Evolutionary conservation across 2,113 vertebrate species (phyloP).

Genomic region (Onychostruthus taczanowskii): DNA sequence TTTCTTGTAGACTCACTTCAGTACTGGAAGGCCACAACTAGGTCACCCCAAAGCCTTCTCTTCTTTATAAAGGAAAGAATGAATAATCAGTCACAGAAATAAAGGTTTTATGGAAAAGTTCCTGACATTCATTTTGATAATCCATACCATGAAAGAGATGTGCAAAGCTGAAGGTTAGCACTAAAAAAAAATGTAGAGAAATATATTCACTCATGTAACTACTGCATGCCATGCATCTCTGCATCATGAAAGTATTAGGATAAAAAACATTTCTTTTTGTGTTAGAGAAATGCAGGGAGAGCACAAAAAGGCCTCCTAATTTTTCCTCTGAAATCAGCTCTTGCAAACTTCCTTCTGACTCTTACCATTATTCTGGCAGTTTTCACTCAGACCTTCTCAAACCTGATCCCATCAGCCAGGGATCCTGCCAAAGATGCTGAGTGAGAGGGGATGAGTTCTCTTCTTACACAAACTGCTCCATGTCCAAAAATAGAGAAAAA

Average conservation of each 20-base stretch:
- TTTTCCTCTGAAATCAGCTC: not conserved
- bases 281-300: not conserved
- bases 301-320: fast-evolving
- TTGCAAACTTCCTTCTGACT: not conserved
- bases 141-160: not conserved
- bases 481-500: not conserved
- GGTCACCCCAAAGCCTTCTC: not conserved
- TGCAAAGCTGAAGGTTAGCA: not conserved
- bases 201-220: not conserved
- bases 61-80: not conserved
- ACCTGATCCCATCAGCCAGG: not conserved
- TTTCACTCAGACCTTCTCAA: not conserved
- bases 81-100: not conserved
- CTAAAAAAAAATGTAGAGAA: not conserved
- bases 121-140: not conserved
- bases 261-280: not conserved
- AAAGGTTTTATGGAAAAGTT: not conserved
- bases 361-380: not conserved
- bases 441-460: not conserved
- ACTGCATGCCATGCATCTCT: not conserved
- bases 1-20: too few species aligned
- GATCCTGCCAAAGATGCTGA: not conserved
- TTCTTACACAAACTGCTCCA: not conserved
- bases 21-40: not conserved
- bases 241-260: not conserved